Conservation (phyloP, 2,888 invertebrate genomes). For the Pteria penguin region DNA sequence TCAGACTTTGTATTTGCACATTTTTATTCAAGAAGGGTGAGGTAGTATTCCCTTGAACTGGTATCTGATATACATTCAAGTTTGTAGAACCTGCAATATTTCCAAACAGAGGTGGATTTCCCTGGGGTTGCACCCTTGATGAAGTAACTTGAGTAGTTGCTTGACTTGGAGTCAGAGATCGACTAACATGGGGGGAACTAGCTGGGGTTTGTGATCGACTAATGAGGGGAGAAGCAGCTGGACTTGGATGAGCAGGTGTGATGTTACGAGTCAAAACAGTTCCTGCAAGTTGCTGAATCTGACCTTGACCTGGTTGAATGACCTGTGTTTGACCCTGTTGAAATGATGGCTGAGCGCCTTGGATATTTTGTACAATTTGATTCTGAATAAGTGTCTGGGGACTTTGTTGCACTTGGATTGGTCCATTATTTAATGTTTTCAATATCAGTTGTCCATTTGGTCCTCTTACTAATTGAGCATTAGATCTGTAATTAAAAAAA, state of each 20-base stretch:
- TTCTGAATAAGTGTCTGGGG: slow-evolving; percentile 43
- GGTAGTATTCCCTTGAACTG: slow-evolving; percentile 49
- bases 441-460: slow-evolving; percentile 57
- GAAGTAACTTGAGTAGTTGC: slow-evolving; percentile 39
- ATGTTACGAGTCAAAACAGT: slow-evolving; percentile 25
- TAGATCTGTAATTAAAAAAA: slow-evolving; percentile 9
- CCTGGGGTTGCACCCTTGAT: slow-evolving; percentile 46
- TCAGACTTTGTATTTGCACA: slow-evolving; percentile 37
- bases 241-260: slow-evolving; percentile 54
- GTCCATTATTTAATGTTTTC: slow-evolving; percentile 52
- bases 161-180: slow-evolving; percentile 47
- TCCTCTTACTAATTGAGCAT: slow-evolving; percentile 51
- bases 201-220: slow-evolving; percentile 58
- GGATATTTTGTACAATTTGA: neutral
- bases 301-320: slow-evolving; percentile 20
- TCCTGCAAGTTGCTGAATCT: slow-evolving; percentile 42
- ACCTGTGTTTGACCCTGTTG: slow-evolving; percentile 43
- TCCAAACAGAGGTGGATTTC: neutral
- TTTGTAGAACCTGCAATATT: slow-evolving; percentile 44
- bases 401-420: slow-evolving; percentile 52
- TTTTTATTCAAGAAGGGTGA: slow-evolving; percentile 43
- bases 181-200: slow-evolving; percentile 47
- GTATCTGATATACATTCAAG: slow-evolving; percentile 58
- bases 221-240: slow-evolving; percentile 53
- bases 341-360: slow-evolving; percentile 13